Evolutionary conservation across 2,113 vertebrate genomes (phyloP).

Genomic region (Tonatia bakeri): DNA sequence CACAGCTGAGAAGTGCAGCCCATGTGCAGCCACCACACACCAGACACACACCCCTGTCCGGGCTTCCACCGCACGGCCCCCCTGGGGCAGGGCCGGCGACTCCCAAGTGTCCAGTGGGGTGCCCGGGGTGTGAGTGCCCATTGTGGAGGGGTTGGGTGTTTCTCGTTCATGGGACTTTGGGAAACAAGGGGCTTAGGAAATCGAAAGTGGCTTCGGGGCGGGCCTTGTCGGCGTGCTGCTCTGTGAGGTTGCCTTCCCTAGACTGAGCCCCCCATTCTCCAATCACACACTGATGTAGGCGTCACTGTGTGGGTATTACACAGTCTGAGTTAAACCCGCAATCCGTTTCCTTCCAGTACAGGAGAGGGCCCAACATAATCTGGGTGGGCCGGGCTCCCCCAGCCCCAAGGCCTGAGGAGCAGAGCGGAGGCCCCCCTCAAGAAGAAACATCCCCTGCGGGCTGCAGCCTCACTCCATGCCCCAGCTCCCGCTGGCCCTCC

Average conservation of each 20-base stretch:
- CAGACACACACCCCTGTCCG: fast-evolving
- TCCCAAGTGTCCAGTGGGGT: neutral
- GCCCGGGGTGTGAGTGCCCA: neutral
- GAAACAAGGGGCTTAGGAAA: neutral
- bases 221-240: neutral
- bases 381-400: neutral
- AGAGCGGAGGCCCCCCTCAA: neutral
- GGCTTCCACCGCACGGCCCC: neutral
- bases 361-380: neutral
- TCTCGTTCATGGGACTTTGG: neutral
- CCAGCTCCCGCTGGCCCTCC: neutral
- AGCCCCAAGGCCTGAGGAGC: neutral
- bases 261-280: neutral
- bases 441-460: neutral
- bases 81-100: too few relatives aligned
- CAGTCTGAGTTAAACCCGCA: neutral
- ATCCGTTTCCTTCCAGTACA: neutral
- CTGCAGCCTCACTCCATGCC: fast-evolving
- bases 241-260: neutral
- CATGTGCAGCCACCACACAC: neutral
- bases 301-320: neutral
- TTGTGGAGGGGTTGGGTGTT: neutral
- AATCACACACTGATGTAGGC: neutral
- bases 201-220: neutral
- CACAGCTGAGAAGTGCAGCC: neutral